Conservation (phyloP, 2,888 invertebrate species). For the Notodonta ziczac region DNA sequence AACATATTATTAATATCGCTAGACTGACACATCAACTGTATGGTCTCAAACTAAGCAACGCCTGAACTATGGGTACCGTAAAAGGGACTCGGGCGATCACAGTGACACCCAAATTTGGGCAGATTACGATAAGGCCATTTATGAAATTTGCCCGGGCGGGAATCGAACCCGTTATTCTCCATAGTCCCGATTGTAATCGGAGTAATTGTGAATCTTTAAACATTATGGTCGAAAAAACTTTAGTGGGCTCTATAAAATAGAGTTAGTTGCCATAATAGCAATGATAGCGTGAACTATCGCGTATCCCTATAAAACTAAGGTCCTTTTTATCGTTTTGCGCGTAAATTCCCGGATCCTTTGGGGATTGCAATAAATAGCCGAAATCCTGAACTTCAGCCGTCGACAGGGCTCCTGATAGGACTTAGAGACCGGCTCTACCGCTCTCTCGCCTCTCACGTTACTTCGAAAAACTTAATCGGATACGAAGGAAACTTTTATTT, state of each 20-base stretch:
- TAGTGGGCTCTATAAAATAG: conserved; percentile 34
- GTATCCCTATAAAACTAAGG: conserved; percentile 48
- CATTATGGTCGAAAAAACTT: conserved; percentile 33
- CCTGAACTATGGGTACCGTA: too few species aligned
- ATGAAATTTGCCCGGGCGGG: too few species aligned
- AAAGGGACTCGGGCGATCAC: too few species aligned
- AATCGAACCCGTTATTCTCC: conserved; percentile 3
- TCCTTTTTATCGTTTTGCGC: conserved; percentile 69
- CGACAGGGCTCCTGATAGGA: conserved; percentile 73
- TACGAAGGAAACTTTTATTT: conserved; percentile 28
- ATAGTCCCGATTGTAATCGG: conserved; percentile 21
- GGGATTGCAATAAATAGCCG: conserved; percentile 80
- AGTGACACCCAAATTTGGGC: too few species aligned
- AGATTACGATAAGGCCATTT: too few species aligned
- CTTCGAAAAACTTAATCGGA: conserved; percentile 29
- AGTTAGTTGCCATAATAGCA: conserved; percentile 37
- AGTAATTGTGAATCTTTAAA: conserved; percentile 33
- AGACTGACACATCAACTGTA: too few species aligned
- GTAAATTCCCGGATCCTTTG: conserved; percentile 74
- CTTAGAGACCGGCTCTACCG: conserved; percentile 42
- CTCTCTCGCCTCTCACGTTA: conserved; percentile 23
- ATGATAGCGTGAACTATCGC: conserved; percentile 39
- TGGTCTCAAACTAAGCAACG: too few species aligned
- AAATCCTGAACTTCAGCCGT: conserved; percentile 79
- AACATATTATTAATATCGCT: too few species aligned